A percentile compares a stretch with the other conserved stretches of the same genome.
Evolutionary conservation across 1,140 invertebrate species (phyloP).

Genomic region (Ridgeia piscesae): DNA sequence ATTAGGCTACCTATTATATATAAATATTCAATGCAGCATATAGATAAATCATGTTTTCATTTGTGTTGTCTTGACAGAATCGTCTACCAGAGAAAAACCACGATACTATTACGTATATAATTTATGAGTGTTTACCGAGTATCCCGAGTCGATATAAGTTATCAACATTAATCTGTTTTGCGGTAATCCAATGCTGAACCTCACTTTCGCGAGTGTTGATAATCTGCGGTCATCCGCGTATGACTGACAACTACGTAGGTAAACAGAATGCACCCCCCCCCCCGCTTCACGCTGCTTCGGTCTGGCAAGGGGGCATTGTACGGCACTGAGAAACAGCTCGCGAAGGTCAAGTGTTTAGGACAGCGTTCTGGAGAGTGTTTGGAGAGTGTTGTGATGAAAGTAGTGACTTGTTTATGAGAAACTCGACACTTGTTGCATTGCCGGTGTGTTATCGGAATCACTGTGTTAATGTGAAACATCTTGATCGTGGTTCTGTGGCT

Average conservation of each 20-base stretch:
- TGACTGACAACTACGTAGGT: neutral
- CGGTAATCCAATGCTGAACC: neutral
- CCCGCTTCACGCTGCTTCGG: neutral
- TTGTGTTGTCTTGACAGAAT: neutral
- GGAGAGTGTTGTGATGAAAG: neutral
- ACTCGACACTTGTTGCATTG: neutral
- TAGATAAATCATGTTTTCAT: neutral
- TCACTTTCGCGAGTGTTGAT: neutral
- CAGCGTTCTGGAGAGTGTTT: neutral
- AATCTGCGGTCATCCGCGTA: neutral
- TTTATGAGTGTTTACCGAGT: neutral
- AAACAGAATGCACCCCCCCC: neutral
- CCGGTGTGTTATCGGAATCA: neutral
- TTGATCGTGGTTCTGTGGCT: too few relatives aligned
- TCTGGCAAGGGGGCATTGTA: neutral
- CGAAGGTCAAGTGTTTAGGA: neutral
- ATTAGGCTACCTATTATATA: neutral
- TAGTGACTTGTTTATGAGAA: neutral
- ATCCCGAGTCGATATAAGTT: neutral
- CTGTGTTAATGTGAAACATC: too few relatives aligned
- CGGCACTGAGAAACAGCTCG: neutral
- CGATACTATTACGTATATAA: neutral
- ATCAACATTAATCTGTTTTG: neutral
- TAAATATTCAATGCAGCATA: too few relatives aligned
- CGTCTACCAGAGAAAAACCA: neutral